phyloP scores from a whole-genome alignment of 1,140 invertebrate genomes.

The Marisa cornuarietis region DNA sequence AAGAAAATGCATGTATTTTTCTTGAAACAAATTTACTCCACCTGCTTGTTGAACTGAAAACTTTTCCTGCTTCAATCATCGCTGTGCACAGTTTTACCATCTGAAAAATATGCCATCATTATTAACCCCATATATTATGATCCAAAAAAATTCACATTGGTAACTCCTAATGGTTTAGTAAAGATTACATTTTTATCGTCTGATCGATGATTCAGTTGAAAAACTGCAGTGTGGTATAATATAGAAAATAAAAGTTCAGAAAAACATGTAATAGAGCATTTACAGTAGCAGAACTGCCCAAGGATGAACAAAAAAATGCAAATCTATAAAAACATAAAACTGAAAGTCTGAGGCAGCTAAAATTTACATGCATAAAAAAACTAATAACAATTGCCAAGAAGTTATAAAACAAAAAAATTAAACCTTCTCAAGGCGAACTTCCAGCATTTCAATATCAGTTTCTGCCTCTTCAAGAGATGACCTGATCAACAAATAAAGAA shows the following conservation, averaged over 20 bases:
- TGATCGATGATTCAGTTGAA: too few species aligned
- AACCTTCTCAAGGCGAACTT: slow-evolving; percentile 86
- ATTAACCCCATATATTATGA: background rate
- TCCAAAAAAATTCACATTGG: too few species aligned
- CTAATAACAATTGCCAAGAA: background rate
- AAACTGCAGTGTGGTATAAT: too few species aligned
- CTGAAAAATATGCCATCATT: slow-evolving; percentile 61
- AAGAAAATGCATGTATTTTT: background rate
- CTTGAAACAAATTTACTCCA: slow-evolving; percentile 60
- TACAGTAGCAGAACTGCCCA: too few species aligned
- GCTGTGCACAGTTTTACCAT: slow-evolving; percentile 82
- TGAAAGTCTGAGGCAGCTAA: background rate
- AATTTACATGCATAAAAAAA: background rate
- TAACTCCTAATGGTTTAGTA: too few species aligned
- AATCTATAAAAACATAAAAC: background rate
- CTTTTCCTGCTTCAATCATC: slow-evolving; percentile 89
- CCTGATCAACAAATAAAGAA: slow-evolving; percentile 69
- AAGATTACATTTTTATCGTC: too few species aligned
- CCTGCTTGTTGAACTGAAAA: slow-evolving; percentile 87
- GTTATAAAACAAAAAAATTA: background rate
- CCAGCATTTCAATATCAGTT: slow-evolving; percentile 83
- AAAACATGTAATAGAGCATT: too few species aligned
- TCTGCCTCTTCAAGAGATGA: slow-evolving; percentile 85
- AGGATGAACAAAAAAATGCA: too few species aligned
- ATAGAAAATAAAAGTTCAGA: too few species aligned